Percentiles rank a stretch among this genome's conserved stretches.
phyloP scores from a whole-genome alignment of 2,113 vertebrate genomes.

The Dasyurus viverrinus region DNA sequence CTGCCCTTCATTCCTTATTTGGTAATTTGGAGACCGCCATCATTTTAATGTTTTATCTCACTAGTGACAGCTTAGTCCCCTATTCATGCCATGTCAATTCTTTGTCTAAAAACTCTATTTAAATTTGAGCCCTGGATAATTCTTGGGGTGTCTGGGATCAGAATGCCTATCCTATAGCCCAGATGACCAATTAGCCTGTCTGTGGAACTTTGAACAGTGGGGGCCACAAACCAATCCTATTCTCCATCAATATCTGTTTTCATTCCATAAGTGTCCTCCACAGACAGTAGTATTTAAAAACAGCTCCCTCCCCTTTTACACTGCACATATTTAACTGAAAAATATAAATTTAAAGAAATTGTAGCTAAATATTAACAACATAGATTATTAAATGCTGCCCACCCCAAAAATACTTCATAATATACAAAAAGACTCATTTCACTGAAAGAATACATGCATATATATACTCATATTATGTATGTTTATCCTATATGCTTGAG shows the following conservation, averaged over 20 bases:
- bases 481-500: no score
- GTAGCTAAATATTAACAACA: constrained; percentile 29
- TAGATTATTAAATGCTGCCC: neutral
- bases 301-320: neutral
- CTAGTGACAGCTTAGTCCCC: neutral
- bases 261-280: neutral
- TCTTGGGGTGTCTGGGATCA: neutral
- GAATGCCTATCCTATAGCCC: neutral
- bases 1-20: neutral
- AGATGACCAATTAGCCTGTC: neutral
- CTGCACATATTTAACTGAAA: neutral
- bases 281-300: neutral
- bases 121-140: neutral
- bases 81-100: neutral
- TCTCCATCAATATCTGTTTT: neutral
- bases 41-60: neutral
- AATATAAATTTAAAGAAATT: neutral
- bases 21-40: neutral
- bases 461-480: neutral
- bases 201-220: neutral
- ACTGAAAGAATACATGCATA: neutral
- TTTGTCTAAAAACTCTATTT: neutral
- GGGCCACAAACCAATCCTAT: neutral
- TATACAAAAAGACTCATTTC: neutral
- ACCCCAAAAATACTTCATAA: neutral